A percentile compares a stretch with the other conserved stretches of the same genome.
These are phyloP conservation scores for Aspidiotus destructor DNA, from an alignment of 2,888 invertebrate genomes.

Conservation along the genomic window DNA sequence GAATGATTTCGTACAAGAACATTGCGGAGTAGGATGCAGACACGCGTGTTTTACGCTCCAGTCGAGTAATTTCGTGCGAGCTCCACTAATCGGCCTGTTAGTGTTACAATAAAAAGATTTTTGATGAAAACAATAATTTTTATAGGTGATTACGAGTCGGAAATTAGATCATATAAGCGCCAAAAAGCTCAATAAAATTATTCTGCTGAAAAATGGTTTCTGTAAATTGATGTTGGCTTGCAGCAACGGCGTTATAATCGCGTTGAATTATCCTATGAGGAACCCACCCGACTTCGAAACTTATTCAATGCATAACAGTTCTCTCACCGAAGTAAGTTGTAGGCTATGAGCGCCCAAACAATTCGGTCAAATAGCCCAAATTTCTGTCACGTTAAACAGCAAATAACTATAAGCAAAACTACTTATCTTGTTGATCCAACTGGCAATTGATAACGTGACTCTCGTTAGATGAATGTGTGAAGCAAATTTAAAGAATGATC, in stretches of 20 bases:
- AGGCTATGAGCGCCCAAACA: background rate
- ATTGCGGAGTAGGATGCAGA: too few species aligned
- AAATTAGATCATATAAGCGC: conserved; percentile 16
- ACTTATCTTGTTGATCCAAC: too few species aligned
- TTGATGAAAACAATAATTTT: background rate
- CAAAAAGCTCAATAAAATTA: conserved; percentile 3
- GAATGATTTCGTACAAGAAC: too few species aligned
- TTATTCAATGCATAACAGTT: conserved; percentile 47
- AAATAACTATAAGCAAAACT: too few species aligned
- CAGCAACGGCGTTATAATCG: conserved; percentile 62
- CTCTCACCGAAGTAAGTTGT: conserved; percentile 27
- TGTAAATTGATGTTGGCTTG: conserved; percentile 57
- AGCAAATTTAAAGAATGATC: too few species aligned
- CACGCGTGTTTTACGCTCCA: too few species aligned
- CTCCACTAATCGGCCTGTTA: too few species aligned
- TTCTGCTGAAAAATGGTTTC: background rate
- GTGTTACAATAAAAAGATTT: too few species aligned
- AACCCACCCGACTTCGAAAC: conserved; percentile 50
- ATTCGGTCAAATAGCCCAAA: background rate
- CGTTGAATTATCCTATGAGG: conserved; percentile 65
- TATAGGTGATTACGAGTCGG: conserved; percentile 4
- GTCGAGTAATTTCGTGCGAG: too few species aligned
- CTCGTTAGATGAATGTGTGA: too few species aligned
- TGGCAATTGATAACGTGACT: too few species aligned
- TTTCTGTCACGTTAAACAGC: too few species aligned